These are phyloP conservation scores for Scomber scombrus DNA, from an alignment of 2,113 vertebrate genomes.

Conservation along the genomic window DNA sequence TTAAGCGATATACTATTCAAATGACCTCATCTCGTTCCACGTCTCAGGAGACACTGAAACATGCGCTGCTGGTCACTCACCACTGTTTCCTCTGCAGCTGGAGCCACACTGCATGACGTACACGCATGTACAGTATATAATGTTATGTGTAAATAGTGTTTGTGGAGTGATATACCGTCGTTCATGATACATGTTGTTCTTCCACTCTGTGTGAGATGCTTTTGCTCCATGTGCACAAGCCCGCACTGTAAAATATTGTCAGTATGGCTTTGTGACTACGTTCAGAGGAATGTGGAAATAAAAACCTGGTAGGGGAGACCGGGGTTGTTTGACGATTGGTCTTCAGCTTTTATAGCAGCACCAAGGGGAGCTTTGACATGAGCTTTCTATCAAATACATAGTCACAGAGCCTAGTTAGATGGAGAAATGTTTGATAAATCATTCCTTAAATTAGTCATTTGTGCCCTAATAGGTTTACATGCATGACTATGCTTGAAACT, in stretches of 20 bases:
- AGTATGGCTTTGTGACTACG: not conserved
- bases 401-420: not conserved
- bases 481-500: too few relatives aligned
- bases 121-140: constrained; percentile 27
- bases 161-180: constrained; percentile 33
- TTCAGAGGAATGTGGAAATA: constrained; percentile 23
- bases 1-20: constrained; percentile 29
- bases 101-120: constrained; percentile 25
- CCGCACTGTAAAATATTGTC: constrained; percentile 22
- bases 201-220: constrained; percentile 7
- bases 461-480: not conserved
- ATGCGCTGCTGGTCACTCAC: constrained; percentile 36
- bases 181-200: constrained; percentile 23
- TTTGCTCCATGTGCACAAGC: not conserved
- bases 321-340: not conserved
- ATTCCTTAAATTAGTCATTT: not conserved
- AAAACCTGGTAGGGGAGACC: constrained; percentile 15
- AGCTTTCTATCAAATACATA: constrained; percentile 20
- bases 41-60: constrained; percentile 30
- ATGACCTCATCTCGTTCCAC: constrained; percentile 58
- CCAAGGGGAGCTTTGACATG: constrained; percentile 3
- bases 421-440: too few relatives aligned
- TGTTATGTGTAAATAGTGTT: constrained; percentile 32
- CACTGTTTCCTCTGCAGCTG: constrained; percentile 50
- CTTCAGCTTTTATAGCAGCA: constrained; percentile 35